Evolutionary conservation across 1,140 invertebrate species (phyloP), one percentile per base, ranked within the genome.

Genomic region (Philopotamus ludificatus): DNA sequence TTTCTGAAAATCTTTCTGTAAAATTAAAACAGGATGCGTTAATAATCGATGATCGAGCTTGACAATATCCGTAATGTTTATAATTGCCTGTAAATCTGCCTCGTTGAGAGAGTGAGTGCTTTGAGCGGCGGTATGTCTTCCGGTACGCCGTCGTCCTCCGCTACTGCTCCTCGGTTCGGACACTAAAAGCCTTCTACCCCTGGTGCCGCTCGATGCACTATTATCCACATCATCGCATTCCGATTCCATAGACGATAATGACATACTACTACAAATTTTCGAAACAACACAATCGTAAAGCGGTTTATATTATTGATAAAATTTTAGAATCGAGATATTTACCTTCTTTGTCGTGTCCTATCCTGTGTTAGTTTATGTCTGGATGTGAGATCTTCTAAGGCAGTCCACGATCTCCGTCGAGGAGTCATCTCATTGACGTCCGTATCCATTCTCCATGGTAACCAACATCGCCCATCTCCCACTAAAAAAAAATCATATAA

Each of bases 51-150:
- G 21, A 18, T 49, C 41, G 9, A 12, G 18, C 18, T 44, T 2
- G n/a, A 49, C 10, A 3, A 49, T 3, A 21, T 4, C 22, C 22
- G 2, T 10, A 47, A 47, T 18, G 44, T 10, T 7, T 18, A 8
- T 47, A 77, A 75, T 82, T 75, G 89, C 88, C 76, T 90, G 88
- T 71, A 92, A 78, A 78, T 92, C 90, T 63, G 90, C 90, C 77
- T 93, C 90, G 71, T 93, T 93, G 18, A 92, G 78, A 0, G 91
- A 93, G 77, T 93, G 90, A 16, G 90, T 92, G 54, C 90, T 93
- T 47, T 81, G 79, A 10, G 69, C 69, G 1, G 69, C 63, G 9
- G 62, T 65, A 39, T 70, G 69, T 39, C 69, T 39, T 15, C 60
- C 73, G 67, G 61, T 72, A 66, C 54, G 60, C 62, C 55, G 73